Evolutionary conservation across 2,797 vertebrate species (phyloP).

Genomic region (Fratercula arctica): DNA sequence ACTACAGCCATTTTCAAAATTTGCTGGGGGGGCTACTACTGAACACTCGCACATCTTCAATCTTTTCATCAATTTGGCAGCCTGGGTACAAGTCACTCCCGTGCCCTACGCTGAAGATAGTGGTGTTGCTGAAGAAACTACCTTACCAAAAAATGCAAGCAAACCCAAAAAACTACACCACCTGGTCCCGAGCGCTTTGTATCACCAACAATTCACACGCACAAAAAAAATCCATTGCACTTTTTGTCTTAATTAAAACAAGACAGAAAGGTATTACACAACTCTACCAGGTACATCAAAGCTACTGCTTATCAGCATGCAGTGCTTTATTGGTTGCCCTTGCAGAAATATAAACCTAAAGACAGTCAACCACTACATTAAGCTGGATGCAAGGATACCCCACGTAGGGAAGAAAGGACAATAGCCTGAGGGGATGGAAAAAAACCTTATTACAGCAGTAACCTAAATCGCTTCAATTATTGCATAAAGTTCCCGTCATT

Average conservation of each 20-base stretch:
- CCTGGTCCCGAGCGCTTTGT: not conserved
- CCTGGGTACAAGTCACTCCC: not conserved
- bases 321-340: not conserved
- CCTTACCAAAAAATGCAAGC: not conserved
- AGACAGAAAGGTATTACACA: not conserved
- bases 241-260: not conserved
- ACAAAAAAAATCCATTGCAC: not conserved
- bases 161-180: not conserved
- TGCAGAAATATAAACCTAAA: not conserved
- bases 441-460: not conserved
- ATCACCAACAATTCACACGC: not conserved
- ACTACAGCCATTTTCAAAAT: not conserved
- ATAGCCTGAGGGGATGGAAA: not conserved
- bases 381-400: not conserved
- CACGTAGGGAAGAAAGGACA: not conserved
- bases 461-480: not conserved
- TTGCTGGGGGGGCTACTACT: not conserved
- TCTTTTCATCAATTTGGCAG: not conserved
- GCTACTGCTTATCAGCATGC: not conserved
- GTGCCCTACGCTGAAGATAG: not conserved
- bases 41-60: not conserved
- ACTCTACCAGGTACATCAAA: not conserved
- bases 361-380: not conserved
- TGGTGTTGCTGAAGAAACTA: not conserved
- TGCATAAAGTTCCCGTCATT: not conserved